Evolutionary conservation across 2,797 vertebrate species (phyloP), one percentile per base, ranked within the genome.

Genomic region (Percopsis omiscomaycus): DNA sequence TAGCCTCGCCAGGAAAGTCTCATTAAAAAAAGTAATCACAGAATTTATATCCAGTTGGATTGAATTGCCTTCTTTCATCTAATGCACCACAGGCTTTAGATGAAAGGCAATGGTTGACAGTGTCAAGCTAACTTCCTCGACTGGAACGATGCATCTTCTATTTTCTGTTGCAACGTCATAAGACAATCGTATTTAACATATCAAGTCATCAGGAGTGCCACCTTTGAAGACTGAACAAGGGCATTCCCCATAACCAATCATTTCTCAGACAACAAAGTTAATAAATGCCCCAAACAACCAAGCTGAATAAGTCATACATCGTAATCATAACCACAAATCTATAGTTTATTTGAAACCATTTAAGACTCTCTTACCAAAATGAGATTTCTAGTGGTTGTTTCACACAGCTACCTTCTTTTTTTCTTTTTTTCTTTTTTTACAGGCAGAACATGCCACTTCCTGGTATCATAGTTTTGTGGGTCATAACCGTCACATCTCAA

Each of bases 371-470:
- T 77, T 56, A 75, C 58, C 69, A 22, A 75, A 73, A 71, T 32
- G 64, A 49, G 30, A 71, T 54, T 82, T 28, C 10, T 68, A 63
- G 51, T 50, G 16, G 48, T 51, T 64, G 66, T 57, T 67, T 73
- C 67, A 48, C 42, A 42, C 37, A 42, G 37, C 37, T 42, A 42
- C 6, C 6, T 9, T 22, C 22, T 22, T 42, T 42, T 42, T 42
- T 42, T 42, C 8, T 9, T 37, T 37, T 0, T 37, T 37, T 42
- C 8, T 42, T 9, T 42, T 30, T 3, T 66, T 56, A 64, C 64
- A 64, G 47, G 28, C 53, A 52, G 50, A 55, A 16, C 61, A 77
- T 64, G 79, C 73, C 84, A 86, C 88, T 91, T 90, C 72, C 85
- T 87, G 86, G 75, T 69, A 65, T 65, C 5, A 32, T 70, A 48